phyloP scores from a whole-genome alignment of 2,797 vertebrate species.

The Enteromius trimaculatus region DNA sequence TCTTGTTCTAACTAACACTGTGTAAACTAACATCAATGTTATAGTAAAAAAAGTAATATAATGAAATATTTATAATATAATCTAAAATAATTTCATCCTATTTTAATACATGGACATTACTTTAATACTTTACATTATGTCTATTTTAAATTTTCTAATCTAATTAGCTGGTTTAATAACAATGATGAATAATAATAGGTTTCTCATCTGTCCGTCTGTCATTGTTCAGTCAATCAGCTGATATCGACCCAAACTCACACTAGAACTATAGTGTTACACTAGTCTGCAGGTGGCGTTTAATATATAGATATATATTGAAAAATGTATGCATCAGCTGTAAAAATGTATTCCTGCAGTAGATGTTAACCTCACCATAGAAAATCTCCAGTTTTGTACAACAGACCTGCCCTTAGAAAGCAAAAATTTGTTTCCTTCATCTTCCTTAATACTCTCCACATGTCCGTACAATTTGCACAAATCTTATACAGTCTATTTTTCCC shows the following conservation, averaged over 20 bases:
- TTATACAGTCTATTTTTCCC: constrained; percentile 44
- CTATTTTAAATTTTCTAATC: background rate
- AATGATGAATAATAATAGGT: background rate
- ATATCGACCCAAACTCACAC: background rate
- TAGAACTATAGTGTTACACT: background rate
- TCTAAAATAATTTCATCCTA: background rate
- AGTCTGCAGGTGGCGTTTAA: background rate
- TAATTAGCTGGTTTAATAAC: background rate
- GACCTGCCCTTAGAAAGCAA: constrained; percentile 18
- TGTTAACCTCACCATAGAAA: constrained; percentile 7
- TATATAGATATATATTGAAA: background rate
- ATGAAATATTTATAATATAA: background rate
- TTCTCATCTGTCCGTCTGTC: background rate
- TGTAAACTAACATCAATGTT: too few relatives aligned
- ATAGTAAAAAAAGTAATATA: background rate
- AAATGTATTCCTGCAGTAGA: background rate
- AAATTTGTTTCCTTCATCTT: constrained; percentile 22
- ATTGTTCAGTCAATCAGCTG: background rate
- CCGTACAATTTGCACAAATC: constrained; percentile 63
- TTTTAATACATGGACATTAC: background rate
- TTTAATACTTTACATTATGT: background rate
- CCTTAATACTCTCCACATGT: constrained; percentile 49
- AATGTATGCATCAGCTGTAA: background rate
- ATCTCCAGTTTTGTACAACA: constrained; percentile 13
- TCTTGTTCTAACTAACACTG: background rate